A percentile compares a stretch with the other conserved stretches of the same genome.
Evolutionary conservation across 1,140 invertebrate species (phyloP).

Genomic region (Lycorma delicatula): DNA sequence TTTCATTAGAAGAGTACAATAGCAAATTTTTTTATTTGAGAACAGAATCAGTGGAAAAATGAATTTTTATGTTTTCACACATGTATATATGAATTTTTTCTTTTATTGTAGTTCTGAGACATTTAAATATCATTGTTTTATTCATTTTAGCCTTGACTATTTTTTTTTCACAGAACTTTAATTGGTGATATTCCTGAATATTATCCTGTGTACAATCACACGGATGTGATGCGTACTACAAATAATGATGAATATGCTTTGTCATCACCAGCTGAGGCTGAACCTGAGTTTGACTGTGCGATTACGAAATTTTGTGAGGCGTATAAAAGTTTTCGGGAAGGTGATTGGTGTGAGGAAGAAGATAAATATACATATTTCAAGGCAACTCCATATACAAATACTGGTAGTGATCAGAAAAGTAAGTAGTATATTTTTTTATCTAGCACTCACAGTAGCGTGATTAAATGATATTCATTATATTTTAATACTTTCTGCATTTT

Average conservation of each 20-base stretch:
- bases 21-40: too few species aligned
- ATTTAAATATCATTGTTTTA: too few species aligned
- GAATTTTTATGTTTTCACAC: too few species aligned
- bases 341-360: constrained; percentile 29
- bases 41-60: too few species aligned
- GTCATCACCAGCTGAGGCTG: background rate
- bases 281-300: background rate
- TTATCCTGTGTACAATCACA: constrained; percentile 14
- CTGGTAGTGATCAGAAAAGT: constrained; percentile 33
- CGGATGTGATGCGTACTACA: constrained; percentile 10
- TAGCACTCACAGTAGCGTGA: too few species aligned
- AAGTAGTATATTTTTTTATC: too few species aligned
- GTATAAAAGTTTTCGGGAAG: constrained; percentile 13
- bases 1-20: too few species aligned
- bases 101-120: too few species aligned
- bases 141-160: too few species aligned
- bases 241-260: background rate
- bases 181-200: constrained; percentile 24
- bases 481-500: too few species aligned
- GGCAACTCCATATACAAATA: constrained; percentile 29
- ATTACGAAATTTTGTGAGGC: background rate
- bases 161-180: constrained; percentile 21
- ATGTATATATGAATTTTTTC: too few species aligned
- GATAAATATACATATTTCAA: constrained; percentile 32
- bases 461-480: too few species aligned